A percentile compares a stretch with the other conserved stretches of the same genome.
Conservation (phyloP, 2,797 vertebrate genomes). For the Rhynchotus rufescens region DNA sequence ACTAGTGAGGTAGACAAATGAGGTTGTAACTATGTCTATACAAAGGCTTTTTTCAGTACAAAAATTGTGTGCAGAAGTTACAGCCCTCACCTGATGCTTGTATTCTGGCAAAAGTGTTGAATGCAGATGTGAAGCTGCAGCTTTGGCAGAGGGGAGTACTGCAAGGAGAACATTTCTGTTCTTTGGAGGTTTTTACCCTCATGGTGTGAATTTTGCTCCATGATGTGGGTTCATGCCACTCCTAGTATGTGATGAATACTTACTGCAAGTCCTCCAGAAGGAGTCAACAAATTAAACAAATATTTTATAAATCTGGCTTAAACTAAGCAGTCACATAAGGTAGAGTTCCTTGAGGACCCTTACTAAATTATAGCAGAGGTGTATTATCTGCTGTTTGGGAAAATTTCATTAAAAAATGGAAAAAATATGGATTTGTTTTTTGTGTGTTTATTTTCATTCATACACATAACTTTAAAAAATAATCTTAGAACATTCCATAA, state of each 20-base stretch:
- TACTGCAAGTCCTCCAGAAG: not conserved
- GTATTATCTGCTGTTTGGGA: not conserved
- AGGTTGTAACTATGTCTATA: not conserved
- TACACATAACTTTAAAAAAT: not conserved
- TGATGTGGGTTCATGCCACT: not conserved
- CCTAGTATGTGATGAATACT: not conserved
- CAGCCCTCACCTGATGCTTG: not conserved
- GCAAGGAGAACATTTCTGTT: not conserved
- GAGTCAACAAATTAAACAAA: not conserved
- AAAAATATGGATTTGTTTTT: constrained; percentile 12
- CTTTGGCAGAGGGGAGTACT: not conserved
- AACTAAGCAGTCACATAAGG: not conserved
- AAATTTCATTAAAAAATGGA: not conserved
- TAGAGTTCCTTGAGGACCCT: not conserved
- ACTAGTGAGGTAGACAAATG: not conserved
- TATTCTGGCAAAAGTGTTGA: not conserved
- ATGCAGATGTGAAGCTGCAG: not conserved
- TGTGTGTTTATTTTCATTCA: constrained; percentile 36
- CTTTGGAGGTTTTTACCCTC: not conserved
- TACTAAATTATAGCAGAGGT: not conserved
- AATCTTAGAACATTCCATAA: constrained; percentile 14
- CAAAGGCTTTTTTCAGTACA: not conserved
- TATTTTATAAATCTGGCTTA: not conserved
- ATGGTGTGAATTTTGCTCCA: not conserved
- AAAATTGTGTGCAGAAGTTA: not conserved